These are phyloP conservation scores for Orthonyx spaldingii DNA, from an alignment of 2,113 vertebrate genomes.

Conservation along the genomic window DNA sequence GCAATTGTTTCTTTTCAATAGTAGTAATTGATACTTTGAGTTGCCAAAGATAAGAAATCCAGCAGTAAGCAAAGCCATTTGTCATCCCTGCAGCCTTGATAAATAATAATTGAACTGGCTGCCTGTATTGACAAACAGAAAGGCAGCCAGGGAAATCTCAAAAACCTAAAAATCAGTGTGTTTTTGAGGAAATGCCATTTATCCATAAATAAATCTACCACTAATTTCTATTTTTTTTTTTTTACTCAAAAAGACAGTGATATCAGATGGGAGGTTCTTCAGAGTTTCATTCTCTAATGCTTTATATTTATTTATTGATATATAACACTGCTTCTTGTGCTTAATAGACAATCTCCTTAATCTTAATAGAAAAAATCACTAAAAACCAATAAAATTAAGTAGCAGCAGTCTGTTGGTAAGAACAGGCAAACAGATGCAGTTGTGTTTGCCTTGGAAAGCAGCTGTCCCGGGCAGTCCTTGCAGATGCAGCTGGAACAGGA, in stretches of 20 bases:
- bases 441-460: background rate
- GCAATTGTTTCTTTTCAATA: slow-evolving; percentile 19
- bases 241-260: background rate
- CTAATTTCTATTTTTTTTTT: background rate
- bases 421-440: rapidly evolving
- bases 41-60: background rate
- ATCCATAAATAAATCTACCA: background rate
- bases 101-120: slow-evolving; percentile 2
- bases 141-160: background rate
- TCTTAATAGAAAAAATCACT: background rate
- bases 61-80: background rate
- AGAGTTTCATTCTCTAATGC: background rate
- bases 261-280: background rate
- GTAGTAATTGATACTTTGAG: slow-evolving; percentile 17
- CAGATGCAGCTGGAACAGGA: background rate
- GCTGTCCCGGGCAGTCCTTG: rapidly evolving
- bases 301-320: background rate
- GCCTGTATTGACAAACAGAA: slow-evolving; percentile 25
- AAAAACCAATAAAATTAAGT: background rate
- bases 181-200: background rate
- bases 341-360: background rate
- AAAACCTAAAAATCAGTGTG: background rate
- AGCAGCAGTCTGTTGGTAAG: background rate
- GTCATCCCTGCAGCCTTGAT: background rate
- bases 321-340: background rate